Conservation (phyloP, 2,888 invertebrate genomes). For the Eupithecia abbreviata region DNA sequence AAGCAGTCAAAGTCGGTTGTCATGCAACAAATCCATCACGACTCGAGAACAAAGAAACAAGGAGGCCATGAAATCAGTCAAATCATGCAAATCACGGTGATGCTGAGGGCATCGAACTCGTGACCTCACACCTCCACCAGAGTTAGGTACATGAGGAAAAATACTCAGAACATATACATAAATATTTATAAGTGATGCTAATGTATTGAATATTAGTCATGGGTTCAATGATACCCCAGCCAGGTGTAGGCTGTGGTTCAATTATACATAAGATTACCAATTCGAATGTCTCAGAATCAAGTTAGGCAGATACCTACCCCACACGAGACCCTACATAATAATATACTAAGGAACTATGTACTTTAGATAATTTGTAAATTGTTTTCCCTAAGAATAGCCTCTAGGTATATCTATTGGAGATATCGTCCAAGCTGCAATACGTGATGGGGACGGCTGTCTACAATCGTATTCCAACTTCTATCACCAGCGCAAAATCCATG, state of each 20-base stretch:
- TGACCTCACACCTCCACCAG: slow-evolving; percentile 50
- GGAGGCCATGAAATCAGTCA: slow-evolving; percentile 61
- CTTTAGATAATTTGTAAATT: neutral
- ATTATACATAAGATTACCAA: neutral
- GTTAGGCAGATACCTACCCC: neutral
- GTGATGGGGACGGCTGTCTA: too few species aligned
- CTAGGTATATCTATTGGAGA: too few species aligned
- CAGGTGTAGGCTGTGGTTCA: neutral
- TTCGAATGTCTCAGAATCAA: neutral
- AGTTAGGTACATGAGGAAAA: slow-evolving; percentile 15
- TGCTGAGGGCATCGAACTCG: slow-evolving; percentile 65
- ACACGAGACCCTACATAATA: neutral
- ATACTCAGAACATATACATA: neutral
- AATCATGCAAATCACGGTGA: slow-evolving; percentile 71
- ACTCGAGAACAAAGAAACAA: slow-evolving; percentile 62
- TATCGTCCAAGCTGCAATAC: too few species aligned
- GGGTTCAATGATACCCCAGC: slow-evolving; percentile 10
- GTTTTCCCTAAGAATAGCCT: neutral
- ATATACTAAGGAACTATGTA: neutral
- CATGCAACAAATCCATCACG: slow-evolving; percentile 60
- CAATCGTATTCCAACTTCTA: too few species aligned
- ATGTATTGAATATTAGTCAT: slow-evolving; percentile 6
- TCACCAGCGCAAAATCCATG: too few species aligned
- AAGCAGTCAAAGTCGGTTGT: slow-evolving; percentile 42
- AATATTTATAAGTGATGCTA: slow-evolving; percentile 1